Evolutionary conservation across 2,113 vertebrate genomes (phyloP).

Genomic region (Lagenorhynchus albirostris): DNA sequence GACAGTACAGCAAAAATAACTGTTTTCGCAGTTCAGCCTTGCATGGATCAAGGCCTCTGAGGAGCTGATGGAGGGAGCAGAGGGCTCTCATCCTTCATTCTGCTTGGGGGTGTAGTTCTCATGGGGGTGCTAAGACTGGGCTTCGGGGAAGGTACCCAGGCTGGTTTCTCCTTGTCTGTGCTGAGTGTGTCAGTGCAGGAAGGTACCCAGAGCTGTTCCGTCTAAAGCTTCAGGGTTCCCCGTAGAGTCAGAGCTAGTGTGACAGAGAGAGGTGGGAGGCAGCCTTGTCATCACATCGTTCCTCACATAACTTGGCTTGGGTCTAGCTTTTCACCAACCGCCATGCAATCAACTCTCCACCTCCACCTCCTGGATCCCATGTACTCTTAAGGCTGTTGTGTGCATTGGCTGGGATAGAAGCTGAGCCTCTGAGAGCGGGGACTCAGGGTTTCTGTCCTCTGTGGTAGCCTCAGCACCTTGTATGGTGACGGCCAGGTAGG

Average conservation of each 20-base stretch:
- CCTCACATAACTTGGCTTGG: neutral
- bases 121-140: neutral
- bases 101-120: neutral
- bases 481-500: neutral
- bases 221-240: neutral
- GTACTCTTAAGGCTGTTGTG: neutral
- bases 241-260: neutral
- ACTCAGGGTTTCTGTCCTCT: neutral
- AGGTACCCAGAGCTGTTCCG: neutral
- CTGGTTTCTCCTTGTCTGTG: neutral
- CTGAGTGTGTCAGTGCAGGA: neutral
- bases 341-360: neutral
- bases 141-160: neutral
- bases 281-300: neutral
- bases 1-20: slow-evolving; percentile 1
- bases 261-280: neutral
- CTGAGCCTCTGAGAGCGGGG: neutral
- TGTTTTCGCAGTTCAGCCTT: slow-evolving; percentile 8
- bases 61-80: neutral
- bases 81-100: neutral
- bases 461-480: neutral
- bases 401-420: neutral
- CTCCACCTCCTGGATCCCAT: neutral
- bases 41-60: neutral
- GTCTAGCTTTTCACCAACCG: neutral